Conservation (phyloP, 2,113 vertebrate species). For the Xenopus borealis region DNA sequence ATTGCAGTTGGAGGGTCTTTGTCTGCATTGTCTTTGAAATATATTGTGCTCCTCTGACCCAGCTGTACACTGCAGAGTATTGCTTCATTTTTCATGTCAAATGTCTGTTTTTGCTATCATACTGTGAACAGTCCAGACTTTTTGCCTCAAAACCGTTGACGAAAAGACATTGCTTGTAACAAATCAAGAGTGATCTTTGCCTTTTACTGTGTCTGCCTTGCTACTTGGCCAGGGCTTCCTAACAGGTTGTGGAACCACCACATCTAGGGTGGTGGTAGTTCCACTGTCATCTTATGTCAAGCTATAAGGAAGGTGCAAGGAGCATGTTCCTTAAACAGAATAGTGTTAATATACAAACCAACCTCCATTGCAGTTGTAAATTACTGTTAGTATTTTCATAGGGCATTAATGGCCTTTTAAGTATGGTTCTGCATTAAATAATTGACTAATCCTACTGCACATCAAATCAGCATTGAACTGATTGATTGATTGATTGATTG, state of each 20-base stretch:
- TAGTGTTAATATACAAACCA: no score
- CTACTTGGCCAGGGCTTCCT: background rate
- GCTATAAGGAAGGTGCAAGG: no score
- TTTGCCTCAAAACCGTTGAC: slow-evolving; percentile 16
- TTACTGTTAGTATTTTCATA: no score
- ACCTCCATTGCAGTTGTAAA: no score
- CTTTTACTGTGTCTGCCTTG: slow-evolving; percentile 3
- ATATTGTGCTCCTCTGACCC: slow-evolving; percentile 57
- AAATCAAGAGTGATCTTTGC: slow-evolving; percentile 7
- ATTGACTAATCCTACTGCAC: no score
- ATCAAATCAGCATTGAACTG: no score
- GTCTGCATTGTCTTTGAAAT: slow-evolving; percentile 53
- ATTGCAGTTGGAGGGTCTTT: slow-evolving; percentile 53
- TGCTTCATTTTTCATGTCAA: slow-evolving; percentile 53
- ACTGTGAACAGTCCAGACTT: slow-evolving; percentile 31
- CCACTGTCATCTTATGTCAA: no score
- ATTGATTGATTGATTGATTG: no score
- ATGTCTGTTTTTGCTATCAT: slow-evolving; percentile 47
- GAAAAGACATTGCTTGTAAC: slow-evolving; percentile 14
- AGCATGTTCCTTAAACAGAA: no score
- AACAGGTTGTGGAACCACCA: background rate
- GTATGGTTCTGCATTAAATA: background rate
- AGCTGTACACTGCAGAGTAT: slow-evolving; percentile 52
- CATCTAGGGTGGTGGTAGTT: no score
- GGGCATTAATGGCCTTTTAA: no score